Evolutionary conservation across 1,140 invertebrate species (phyloP).

Genomic region (Eueides isabella): DNA sequence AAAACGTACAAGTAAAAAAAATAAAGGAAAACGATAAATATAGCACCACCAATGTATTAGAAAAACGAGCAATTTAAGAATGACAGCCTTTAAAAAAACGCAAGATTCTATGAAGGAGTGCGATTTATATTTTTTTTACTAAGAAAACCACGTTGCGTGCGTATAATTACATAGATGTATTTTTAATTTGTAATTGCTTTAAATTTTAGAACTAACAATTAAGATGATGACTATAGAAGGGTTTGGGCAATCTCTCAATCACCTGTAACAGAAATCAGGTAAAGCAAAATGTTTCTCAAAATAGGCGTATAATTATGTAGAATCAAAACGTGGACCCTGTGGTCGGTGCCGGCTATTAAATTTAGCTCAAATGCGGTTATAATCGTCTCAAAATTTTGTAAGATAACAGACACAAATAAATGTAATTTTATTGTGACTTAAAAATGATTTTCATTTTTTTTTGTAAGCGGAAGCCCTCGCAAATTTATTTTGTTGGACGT

Average conservation of each 20-base stretch:
- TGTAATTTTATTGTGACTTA: conserved; percentile 52
- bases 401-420: conserved; percentile 58
- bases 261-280: conserved; percentile 68
- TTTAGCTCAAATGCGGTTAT: conserved; percentile 76
- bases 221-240: conserved; percentile 49
- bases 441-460: conserved; percentile 30
- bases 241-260: conserved; percentile 62
- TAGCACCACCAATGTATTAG: not conserved
- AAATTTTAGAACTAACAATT: conserved; percentile 54
- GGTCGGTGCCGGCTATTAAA: conserved; percentile 71
- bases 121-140: conserved; percentile 16
- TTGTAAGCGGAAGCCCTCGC: conserved; percentile 53
- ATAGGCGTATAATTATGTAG: conserved; percentile 76
- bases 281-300: conserved; percentile 59
- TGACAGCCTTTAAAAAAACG: not conserved
- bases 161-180: conserved; percentile 43
- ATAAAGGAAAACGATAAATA: not conserved
- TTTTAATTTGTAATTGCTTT: conserved; percentile 48
- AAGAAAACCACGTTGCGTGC: conserved; percentile 39
- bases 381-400: conserved; percentile 60
- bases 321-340: conserved; percentile 59
- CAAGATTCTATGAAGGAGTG: conserved; percentile 2
- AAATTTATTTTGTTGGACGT: conserved; percentile 36
- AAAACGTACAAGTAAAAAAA: too few relatives aligned
- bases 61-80: not conserved